Percentiles rank a stretch among this genome's conserved stretches.
phyloP scores from a whole-genome alignment of 2,797 vertebrate genomes.

The Rhinichthys osculus region DNA sequence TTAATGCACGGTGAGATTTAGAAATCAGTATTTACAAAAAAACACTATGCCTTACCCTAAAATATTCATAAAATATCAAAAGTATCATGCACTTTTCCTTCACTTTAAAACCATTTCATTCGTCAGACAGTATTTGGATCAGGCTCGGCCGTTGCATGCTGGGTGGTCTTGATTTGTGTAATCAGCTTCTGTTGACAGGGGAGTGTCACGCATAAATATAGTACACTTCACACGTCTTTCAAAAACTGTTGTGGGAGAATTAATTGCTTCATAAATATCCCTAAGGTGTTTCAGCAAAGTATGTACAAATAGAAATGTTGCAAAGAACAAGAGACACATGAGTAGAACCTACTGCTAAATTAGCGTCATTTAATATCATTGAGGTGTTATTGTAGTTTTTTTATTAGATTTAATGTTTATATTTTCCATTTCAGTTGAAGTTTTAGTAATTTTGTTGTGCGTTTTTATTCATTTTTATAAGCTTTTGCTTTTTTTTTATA shows the following conservation, averaged over 20 bases:
- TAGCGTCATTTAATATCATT: not conserved
- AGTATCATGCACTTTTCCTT: not conserved
- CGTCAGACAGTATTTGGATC: not conserved
- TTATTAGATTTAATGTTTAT: not conserved
- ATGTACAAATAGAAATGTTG: not conserved
- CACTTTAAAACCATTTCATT: not conserved
- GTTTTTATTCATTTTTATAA: not conserved
- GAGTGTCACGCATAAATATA: not conserved
- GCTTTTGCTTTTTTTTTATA: not conserved
- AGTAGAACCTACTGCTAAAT: not conserved
- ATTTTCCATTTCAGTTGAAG: not conserved
- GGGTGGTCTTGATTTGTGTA: conserved; percentile 27
- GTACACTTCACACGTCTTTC: not conserved
- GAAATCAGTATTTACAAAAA: not conserved
- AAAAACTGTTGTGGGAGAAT: conserved; percentile 5
- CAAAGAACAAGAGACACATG: not conserved
- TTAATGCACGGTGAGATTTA: not conserved
- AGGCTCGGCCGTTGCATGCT: not conserved
- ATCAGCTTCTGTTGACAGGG: conserved; percentile 1
- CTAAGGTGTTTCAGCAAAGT: conserved; percentile 9
- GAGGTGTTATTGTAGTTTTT: not conserved
- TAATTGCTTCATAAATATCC: conserved; percentile 23
- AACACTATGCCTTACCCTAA: too few species aligned
- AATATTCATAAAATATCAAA: not conserved
- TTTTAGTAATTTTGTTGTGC: not conserved